Evolutionary conservation across 2,113 vertebrate species (phyloP).

Genomic region (rabbit (Oryctolagus cuniculus)): DNA sequence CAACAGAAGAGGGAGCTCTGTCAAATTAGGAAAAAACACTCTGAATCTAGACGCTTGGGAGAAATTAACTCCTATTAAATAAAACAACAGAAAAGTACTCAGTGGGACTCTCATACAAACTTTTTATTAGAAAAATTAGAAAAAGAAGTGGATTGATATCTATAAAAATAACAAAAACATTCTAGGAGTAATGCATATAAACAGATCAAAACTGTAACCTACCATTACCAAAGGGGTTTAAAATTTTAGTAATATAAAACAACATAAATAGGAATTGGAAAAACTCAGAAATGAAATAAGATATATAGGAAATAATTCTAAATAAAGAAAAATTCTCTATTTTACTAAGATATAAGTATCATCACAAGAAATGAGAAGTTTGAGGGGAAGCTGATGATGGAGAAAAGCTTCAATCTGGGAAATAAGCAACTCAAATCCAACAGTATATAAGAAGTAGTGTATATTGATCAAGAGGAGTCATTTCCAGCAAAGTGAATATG

Average conservation of each 20-base stretch:
- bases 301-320: background rate
- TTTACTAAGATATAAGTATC: background rate
- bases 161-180: background rate
- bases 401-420: conserved; percentile 16
- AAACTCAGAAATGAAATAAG: conserved; percentile 25
- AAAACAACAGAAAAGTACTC: background rate
- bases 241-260: background rate
- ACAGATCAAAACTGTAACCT: background rate
- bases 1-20: conserved; percentile 67
- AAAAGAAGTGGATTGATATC: background rate
- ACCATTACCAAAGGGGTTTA: background rate
- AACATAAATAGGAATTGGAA: background rate
- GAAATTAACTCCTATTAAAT: background rate
- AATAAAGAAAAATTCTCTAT: background rate
- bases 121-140: conserved; percentile 41
- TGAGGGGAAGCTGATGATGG: background rate
- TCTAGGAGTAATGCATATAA: background rate
- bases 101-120: background rate
- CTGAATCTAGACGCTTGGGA: background rate
- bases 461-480: background rate
- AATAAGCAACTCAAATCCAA: conserved; percentile 1
- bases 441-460: background rate
- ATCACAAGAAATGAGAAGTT: background rate
- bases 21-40: background rate
- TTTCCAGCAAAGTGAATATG: background rate